Evolutionary conservation across 1,140 invertebrate species (phyloP), one percentile per base, ranked within the genome.

Genomic region (Drosophila teissieri): DNA sequence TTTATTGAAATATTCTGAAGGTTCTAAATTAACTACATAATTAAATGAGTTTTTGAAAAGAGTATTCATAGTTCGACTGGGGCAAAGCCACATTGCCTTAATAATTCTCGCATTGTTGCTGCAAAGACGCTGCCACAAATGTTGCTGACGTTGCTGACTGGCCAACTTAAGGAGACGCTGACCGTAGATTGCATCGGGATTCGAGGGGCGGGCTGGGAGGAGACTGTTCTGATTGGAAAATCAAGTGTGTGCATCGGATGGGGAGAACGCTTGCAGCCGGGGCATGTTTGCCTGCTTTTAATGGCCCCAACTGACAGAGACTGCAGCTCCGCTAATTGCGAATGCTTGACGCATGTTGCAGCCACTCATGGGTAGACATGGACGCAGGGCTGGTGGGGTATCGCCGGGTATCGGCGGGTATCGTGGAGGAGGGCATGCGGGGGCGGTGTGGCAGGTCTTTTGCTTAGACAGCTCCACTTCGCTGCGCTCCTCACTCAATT

Each of bases 341-440:
- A 83, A 89, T 89, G 80, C 84, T 89, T 89, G 84, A 89, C 84
- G 84, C 84, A 89, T 89, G 84, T 89, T 89, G 80, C 79, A 86
- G 84, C 44, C 83, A 86, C 82, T 86, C 83, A 68, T 56, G 69
- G 70, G 67, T 65, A 82, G 82, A 82, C 74, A 86, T 56, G 68
- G 82, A 70, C 64, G 69, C 52, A 27, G 11, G 24, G 60, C 17
- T 10, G 1, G 49, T 67, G 57, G 52, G 19, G 22, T 17, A 19
- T 42, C 19, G 7, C 1, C 39, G 46, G 68, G 55, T 24, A 5
- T 24, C 3, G 22, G 57, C 0, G 39, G 31, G 11, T 7, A 4
- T 24, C 4, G 37, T 3, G 12, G 14, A 2, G 14, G 5, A 11
- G 36, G 36, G 27, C 27, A 7, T 8, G 14, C 42, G 49, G 54